Evolutionary conservation across 2,888 invertebrate species (phyloP).

Genomic region (Autographa gamma): DNA sequence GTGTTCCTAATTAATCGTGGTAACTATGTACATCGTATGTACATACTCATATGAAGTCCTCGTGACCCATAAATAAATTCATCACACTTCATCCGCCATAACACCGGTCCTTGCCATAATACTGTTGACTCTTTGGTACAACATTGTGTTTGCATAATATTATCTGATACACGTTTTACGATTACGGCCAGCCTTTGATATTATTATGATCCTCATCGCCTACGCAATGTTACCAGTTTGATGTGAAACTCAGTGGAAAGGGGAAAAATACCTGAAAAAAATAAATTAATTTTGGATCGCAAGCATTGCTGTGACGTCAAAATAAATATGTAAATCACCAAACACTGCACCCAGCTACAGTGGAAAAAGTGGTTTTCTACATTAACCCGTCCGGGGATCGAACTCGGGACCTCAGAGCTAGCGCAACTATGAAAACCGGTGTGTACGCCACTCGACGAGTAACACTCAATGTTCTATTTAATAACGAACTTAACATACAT

Average conservation of each 20-base stretch:
- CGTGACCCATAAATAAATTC: slow-evolving; percentile 42
- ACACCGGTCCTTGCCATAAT: slow-evolving; percentile 36
- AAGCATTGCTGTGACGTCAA: too few relatives aligned
- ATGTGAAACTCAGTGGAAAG: too few relatives aligned
- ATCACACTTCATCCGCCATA: slow-evolving; percentile 19
- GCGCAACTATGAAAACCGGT: too few relatives aligned
- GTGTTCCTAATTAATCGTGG: neutral
- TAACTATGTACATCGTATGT: slow-evolving; percentile 12
- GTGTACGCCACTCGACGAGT: too few relatives aligned
- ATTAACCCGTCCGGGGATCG: too few relatives aligned
- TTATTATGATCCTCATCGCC: slow-evolving; percentile 52
- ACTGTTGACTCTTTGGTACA: slow-evolving; percentile 47
- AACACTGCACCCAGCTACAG: too few relatives aligned
- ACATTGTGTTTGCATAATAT: slow-evolving; percentile 62
- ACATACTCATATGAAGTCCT: slow-evolving; percentile 13
- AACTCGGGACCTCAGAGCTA: too few relatives aligned
- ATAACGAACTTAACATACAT: neutral
- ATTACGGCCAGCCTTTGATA: slow-evolving; percentile 49
- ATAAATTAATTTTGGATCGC: too few relatives aligned
- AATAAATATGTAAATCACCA: too few relatives aligned
- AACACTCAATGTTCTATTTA: too few relatives aligned
- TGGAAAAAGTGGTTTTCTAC: too few relatives aligned
- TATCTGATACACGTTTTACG: slow-evolving; percentile 59
- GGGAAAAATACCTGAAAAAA: too few relatives aligned
- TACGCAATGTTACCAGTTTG: slow-evolving; percentile 41